Percentiles rank a stretch among this genome's conserved stretches.
phyloP scores from a whole-genome alignment of 2,797 vertebrate genomes.

The Rhynchotus rufescens region DNA sequence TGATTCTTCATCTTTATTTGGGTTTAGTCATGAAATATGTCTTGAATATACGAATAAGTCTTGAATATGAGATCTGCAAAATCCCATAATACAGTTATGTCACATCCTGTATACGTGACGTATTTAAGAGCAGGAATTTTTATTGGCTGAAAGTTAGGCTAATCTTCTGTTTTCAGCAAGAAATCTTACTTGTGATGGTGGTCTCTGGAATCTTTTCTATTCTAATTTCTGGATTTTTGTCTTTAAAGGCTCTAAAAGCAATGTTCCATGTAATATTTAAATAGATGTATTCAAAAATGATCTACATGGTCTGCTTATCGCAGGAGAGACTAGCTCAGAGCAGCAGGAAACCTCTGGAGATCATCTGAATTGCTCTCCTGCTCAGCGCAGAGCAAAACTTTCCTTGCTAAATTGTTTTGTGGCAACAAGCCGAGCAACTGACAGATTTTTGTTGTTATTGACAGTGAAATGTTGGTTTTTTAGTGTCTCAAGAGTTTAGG shows the following conservation, averaged over 20 bases:
- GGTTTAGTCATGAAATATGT: neutral
- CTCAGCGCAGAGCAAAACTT: neutral
- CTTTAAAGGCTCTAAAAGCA: neutral
- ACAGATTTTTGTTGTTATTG: neutral
- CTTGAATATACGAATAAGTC: neutral
- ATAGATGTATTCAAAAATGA: neutral
- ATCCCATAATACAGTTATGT: neutral
- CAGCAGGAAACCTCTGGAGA: neutral
- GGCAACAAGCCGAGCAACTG: neutral
- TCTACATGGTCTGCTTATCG: neutral
- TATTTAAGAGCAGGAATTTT: neutral
- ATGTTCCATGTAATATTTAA: neutral
- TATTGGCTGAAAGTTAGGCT: neutral
- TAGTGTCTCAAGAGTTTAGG: neutral
- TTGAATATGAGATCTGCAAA: neutral
- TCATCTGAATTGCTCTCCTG: neutral
- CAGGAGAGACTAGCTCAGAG: accelerated
- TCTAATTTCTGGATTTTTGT: neutral
- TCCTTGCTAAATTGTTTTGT: neutral
- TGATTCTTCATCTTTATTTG: neutral
- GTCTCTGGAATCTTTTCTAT: neutral
- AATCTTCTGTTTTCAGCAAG: neutral
- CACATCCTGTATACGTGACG: accelerated
- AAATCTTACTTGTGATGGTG: neutral
- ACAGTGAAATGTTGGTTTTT: neutral